Conservation (phyloP, 2,888 invertebrate species). For the Drosophila falleni region DNA sequence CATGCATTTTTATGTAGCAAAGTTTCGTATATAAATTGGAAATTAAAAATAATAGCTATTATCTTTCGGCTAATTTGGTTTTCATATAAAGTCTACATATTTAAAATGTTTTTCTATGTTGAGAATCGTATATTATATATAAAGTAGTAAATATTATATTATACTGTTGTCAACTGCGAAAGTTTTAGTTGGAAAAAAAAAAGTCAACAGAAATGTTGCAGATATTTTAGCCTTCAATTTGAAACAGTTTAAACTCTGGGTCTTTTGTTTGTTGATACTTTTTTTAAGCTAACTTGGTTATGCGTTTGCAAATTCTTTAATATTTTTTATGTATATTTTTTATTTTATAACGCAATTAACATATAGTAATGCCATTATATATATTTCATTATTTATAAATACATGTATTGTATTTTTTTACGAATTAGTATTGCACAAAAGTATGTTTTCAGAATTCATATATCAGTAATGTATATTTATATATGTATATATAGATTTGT, state of each 20-base stretch:
- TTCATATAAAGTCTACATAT: conserved; percentile 42
- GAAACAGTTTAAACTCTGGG: conserved; percentile 29
- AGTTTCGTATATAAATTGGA: conserved; percentile 64
- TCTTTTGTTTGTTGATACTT: conserved; percentile 45
- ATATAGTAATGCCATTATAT: conserved; percentile 35
- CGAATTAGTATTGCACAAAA: conserved; percentile 78
- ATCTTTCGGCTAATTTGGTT: conserved; percentile 23
- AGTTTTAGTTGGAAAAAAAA: conserved; percentile 14
- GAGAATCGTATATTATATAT: conserved; percentile 43
- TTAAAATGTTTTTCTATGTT: conserved; percentile 38
- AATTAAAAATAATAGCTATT: conserved; percentile 48
- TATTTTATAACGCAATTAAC: conserved; percentile 55
- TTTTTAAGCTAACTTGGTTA: conserved; percentile 70
- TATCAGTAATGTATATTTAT: conserved; percentile 50
- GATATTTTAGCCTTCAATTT: conserved; percentile 26
- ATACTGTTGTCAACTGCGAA: conserved; percentile 31
- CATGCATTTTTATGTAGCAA: conserved; percentile 61
- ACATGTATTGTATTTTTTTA: conserved; percentile 54
- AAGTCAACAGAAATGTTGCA: conserved; percentile 35
- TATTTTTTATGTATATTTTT: conserved; percentile 52
- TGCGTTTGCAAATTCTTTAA: conserved; percentile 55
- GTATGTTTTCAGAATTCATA: conserved; percentile 50
- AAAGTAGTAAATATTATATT: conserved; percentile 19
- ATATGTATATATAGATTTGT: conserved; percentile 49
- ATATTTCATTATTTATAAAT: conserved; percentile 33